These are phyloP conservation scores for Cyclura pinguis DNA, from an alignment of 2,797 vertebrate species.

Conservation along the genomic window DNA sequence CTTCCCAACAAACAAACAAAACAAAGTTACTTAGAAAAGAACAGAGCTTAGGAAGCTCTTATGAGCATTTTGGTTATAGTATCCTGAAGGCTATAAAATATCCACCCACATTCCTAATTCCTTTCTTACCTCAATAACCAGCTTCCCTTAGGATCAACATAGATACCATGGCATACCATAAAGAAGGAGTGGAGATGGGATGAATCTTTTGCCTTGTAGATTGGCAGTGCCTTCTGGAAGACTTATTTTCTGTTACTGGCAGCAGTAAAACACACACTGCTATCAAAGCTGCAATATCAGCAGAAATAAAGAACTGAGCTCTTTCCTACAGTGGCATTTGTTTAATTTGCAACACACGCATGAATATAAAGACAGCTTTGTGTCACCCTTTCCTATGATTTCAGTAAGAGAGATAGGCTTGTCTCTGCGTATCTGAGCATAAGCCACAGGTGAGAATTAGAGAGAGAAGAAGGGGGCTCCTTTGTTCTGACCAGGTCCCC, in stretches of 20 bases:
- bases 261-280: slow-evolving; percentile 49
- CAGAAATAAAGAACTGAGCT: slow-evolving; percentile 63
- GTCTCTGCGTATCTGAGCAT: no score
- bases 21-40: slow-evolving; percentile 59
- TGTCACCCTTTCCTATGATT: slow-evolving; percentile 38
- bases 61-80: slow-evolving; percentile 71
- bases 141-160: slow-evolving; percentile 56
- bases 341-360: slow-evolving; percentile 58
- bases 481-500: not conserved
- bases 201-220: slow-evolving; percentile 62
- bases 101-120: slow-evolving; percentile 65
- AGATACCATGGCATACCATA: slow-evolving; percentile 46
- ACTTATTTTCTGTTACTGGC: slow-evolving; percentile 61
- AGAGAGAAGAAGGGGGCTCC: no score
- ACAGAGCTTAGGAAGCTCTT: slow-evolving; percentile 68
- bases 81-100: slow-evolving; percentile 62
- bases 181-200: slow-evolving; percentile 13
- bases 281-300: slow-evolving; percentile 61
- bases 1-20: not conserved
- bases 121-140: slow-evolving; percentile 53
- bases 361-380: slow-evolving; percentile 60
- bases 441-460: not conserved
- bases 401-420: not conserved
- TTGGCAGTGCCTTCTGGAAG: slow-evolving; percentile 67
- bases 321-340: slow-evolving; percentile 61